These are phyloP conservation scores for Pomacea maculata DNA, from an alignment of 1,140 invertebrate genomes.

Conservation along the genomic window DNA sequence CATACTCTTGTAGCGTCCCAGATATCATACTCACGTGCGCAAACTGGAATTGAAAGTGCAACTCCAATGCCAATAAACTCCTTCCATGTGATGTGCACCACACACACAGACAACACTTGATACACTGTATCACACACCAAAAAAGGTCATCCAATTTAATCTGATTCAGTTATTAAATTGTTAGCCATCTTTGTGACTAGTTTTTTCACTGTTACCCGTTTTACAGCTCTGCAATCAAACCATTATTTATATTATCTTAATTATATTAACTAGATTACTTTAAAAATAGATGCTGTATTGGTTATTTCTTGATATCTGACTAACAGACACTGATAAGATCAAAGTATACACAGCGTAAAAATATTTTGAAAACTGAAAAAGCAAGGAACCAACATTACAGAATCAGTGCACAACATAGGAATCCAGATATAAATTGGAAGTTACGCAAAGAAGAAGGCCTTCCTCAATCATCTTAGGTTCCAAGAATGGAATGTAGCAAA, in stretches of 20 bases:
- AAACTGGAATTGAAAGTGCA: conserved; percentile 90
- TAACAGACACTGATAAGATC: no score
- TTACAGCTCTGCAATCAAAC: background rate
- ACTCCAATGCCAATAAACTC: conserved; percentile 91
- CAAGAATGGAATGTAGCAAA: no score
- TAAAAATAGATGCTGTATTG: background rate
- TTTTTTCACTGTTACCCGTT: background rate
- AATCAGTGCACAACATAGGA: no score
- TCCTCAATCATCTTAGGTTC: no score
- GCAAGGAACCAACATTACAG: no score
- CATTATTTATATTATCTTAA: background rate
- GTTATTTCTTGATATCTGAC: background rate
- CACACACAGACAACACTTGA: conserved; percentile 90
- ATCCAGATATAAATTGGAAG: no score
- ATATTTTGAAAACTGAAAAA: no score
- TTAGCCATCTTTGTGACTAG: background rate
- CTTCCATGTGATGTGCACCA: conserved; percentile 88
- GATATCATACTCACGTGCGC: conserved; percentile 76
- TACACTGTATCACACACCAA: conserved; percentile 77
- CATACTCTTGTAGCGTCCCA: no score
- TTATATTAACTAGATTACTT: background rate
- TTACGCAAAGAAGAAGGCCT: no score
- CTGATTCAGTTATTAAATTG: background rate
- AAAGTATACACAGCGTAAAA: no score
- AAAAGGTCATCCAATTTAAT: background rate